Percentiles rank a stretch among this genome's conserved stretches.
These are phyloP conservation scores for Amblyjoppa proteus DNA, from an alignment of 2,888 invertebrate species.

Conservation along the genomic window DNA sequence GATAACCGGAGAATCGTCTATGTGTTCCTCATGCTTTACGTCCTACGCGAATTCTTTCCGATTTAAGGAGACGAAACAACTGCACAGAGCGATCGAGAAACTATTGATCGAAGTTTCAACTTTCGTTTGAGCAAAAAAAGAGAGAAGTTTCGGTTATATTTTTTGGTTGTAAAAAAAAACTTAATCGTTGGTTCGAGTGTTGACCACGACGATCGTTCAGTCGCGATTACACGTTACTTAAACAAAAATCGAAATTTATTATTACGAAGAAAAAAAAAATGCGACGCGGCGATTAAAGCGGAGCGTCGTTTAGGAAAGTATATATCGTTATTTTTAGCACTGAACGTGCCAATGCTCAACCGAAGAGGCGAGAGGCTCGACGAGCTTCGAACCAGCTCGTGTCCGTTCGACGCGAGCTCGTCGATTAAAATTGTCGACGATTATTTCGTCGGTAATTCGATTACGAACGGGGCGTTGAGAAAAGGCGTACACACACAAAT, in stretches of 20 bases:
- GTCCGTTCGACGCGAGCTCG: not conserved
- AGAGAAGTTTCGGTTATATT: constrained; percentile 31
- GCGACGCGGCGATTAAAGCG: constrained; percentile 38
- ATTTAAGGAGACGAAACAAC: constrained; percentile 15
- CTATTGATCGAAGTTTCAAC: constrained; percentile 17
- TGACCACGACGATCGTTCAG: constrained; percentile 7
- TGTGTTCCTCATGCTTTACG: constrained; percentile 66
- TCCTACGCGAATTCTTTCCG: constrained; percentile 59
- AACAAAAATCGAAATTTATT: constrained; percentile 23
- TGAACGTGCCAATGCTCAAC: constrained; percentile 70
- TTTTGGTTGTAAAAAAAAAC: not conserved
- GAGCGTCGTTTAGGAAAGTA: constrained; percentile 62
- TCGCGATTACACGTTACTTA: constrained; percentile 10
- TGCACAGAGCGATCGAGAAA: constrained; percentile 12
- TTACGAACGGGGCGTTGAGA: constrained; percentile 3
- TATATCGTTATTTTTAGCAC: constrained; percentile 66
- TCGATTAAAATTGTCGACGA: not conserved
- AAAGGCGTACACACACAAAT: constrained; percentile 54
- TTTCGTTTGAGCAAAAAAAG: constrained; percentile 23
- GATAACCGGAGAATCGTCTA: constrained; percentile 32
- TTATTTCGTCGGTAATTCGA: constrained; percentile 7
- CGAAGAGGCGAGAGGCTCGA: constrained; percentile 55
- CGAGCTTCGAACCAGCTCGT: constrained; percentile 27
- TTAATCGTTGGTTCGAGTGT: constrained; percentile 8
- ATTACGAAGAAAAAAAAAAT: constrained; percentile 33